Percentiles rank a stretch among this genome's conserved stretches.
Evolutionary conservation across 2,113 vertebrate species (phyloP).

Genomic region (Alces alces): DNA sequence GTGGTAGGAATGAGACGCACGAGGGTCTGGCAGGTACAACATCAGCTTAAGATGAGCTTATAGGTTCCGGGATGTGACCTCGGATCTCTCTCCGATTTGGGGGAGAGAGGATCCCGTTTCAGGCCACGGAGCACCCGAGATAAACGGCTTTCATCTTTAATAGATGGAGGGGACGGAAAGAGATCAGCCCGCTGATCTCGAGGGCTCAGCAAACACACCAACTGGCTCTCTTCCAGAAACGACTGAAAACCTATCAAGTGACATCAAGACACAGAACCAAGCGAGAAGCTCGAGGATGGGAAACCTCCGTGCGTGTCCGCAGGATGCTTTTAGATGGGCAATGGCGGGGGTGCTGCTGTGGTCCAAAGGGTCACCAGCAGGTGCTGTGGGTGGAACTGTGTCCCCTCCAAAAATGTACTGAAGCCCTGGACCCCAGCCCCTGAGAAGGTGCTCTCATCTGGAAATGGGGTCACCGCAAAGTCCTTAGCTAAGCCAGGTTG

Average conservation of each 20-base stretch:
- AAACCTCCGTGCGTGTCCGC: fast-evolving
- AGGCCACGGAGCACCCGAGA: neutral
- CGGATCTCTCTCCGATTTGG: too few relatives aligned
- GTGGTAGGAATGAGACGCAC: neutral
- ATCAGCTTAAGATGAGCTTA: fast-evolving
- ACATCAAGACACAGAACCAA: fast-evolving
- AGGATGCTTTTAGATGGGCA: fast-evolving
- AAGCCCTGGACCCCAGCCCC: neutral
- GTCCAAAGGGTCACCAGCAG: fast-evolving
- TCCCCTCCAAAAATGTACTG: neutral
- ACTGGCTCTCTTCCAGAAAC: neutral
- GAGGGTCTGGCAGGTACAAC: neutral
- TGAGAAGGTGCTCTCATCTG: neutral
- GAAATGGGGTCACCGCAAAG: neutral
- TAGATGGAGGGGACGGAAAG: neutral
- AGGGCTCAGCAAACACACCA: fast-evolving
- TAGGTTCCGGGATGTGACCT: fast-evolving
- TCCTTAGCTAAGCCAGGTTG: fast-evolving
- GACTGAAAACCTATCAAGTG: neutral
- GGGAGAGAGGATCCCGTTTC: neutral
- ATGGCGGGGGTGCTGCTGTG: fast-evolving
- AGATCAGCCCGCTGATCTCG: neutral
- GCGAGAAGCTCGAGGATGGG: fast-evolving
- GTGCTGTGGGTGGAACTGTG: too few relatives aligned
- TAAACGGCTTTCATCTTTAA: fast-evolving